Conservation (phyloP, 1,140 invertebrate genomes). For the Drosophila mojavensis region DNA sequence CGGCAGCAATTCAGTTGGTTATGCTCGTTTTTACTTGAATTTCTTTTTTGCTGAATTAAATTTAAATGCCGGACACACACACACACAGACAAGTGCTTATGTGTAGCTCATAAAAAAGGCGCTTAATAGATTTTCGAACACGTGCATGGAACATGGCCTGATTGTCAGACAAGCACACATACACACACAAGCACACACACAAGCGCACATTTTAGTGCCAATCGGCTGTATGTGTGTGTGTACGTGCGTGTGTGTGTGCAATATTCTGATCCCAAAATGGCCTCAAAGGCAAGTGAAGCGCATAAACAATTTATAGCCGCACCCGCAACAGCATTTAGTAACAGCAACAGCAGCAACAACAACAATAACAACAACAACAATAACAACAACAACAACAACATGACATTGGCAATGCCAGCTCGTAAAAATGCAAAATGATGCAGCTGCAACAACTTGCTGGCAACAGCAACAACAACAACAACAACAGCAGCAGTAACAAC, state of each 20-base stretch:
- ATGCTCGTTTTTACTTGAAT: background rate
- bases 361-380: slow-evolving; percentile 1
- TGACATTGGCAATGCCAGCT: slow-evolving; percentile 56
- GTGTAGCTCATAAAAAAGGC: slow-evolving; percentile 57
- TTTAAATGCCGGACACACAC: slow-evolving; percentile 25
- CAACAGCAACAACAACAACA: slow-evolving; percentile 11
- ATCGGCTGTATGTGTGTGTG: slow-evolving; percentile 16
- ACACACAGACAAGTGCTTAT: slow-evolving; percentile 1
- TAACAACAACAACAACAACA: slow-evolving; percentile 46
- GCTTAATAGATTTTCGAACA: slow-evolving; percentile 78
- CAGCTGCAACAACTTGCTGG: slow-evolving; percentile 30
- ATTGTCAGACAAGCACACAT: slow-evolving; percentile 40
- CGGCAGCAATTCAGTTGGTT: too few relatives aligned
- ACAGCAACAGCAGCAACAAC: too few relatives aligned
- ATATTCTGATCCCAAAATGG: slow-evolving; percentile 71
- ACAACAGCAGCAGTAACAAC: slow-evolving; percentile 37
- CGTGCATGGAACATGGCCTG: slow-evolving; percentile 68
- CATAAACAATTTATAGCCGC: slow-evolving; percentile 80
- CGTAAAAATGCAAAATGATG: slow-evolving; percentile 80
- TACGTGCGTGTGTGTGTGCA: slow-evolving; percentile 32
- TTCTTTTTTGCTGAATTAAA: slow-evolving; percentile 19
- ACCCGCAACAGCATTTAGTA: slow-evolving; percentile 57
- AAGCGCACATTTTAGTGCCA: slow-evolving; percentile 7
- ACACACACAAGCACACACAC: slow-evolving; percentile 2
- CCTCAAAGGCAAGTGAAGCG: slow-evolving; percentile 80